A percentile compares a stretch with the other conserved stretches of the same genome.
phyloP scores from a whole-genome alignment of 2,797 vertebrate genomes.

The Denticeps clupeoides region DNA sequence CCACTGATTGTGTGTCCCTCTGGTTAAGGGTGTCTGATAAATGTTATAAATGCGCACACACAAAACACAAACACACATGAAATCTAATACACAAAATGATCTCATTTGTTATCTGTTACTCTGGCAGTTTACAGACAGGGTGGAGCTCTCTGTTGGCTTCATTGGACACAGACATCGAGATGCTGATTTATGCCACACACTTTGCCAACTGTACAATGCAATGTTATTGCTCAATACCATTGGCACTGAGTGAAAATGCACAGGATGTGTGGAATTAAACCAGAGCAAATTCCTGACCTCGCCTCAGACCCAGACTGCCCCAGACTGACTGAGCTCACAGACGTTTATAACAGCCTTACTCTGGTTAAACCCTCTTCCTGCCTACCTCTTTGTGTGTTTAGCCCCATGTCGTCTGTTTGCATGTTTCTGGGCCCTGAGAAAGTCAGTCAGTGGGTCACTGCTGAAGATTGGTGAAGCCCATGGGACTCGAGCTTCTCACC shows the following conservation, averaged over 20 bases:
- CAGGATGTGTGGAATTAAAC: conserved; percentile 20
- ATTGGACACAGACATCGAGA: too few relatives aligned
- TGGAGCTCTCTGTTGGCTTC: too few relatives aligned
- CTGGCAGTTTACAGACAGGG: too few relatives aligned
- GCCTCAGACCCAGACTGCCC: conserved; percentile 3
- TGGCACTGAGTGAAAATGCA: conserved; percentile 2
- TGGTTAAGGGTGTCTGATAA: too few relatives aligned
- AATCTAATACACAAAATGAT: too few relatives aligned
- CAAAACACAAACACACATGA: too few relatives aligned
- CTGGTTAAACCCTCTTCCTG: neutral
- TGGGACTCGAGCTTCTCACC: neutral
- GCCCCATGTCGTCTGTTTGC: neutral
- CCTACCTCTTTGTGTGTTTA: neutral
- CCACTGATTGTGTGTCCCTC: too few relatives aligned
- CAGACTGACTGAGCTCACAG: conserved; percentile 25
- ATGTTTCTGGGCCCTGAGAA: conserved; percentile 23
- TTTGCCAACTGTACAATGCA: neutral
- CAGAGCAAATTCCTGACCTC: conserved; percentile 11
- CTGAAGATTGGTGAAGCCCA: neutral
- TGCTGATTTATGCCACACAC: too few relatives aligned
- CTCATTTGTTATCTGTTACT: too few relatives aligned
- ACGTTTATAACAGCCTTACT: conserved; percentile 4
- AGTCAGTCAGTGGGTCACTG: conserved; percentile 4
- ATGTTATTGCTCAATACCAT: neutral
- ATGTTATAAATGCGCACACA: too few relatives aligned